phyloP scores from a whole-genome alignment of 2,113 vertebrate genomes.

The Pedionomus torquatus region DNA sequence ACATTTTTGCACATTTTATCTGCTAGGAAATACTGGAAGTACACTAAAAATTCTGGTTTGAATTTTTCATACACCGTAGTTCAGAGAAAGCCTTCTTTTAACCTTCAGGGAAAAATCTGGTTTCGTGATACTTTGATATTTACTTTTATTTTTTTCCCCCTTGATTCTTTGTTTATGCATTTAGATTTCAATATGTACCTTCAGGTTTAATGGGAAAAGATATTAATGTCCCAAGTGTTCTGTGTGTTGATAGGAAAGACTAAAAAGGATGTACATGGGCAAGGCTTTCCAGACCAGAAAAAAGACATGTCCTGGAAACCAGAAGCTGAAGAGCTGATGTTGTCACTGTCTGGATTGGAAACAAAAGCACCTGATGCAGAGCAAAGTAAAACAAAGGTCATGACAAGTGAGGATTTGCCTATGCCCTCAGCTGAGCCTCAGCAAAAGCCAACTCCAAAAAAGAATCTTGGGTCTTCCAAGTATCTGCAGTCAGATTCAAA shows the following conservation, averaged over 20 bases:
- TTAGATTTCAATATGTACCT: neutral
- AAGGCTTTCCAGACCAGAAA: neutral
- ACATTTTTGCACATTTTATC: neutral
- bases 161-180: neutral
- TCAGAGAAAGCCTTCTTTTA: neutral
- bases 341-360: neutral
- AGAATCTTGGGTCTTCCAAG: neutral
- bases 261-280: neutral
- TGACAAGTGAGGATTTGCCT: neutral
- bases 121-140: neutral
- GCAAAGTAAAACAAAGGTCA: neutral
- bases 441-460: neutral
- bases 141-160: no score
- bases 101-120: neutral
- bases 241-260: conserved; percentile 33
- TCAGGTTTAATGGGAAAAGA: neutral
- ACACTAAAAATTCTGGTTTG: neutral
- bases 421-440: neutral
- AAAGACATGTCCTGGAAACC: neutral
- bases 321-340: neutral
- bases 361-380: neutral
- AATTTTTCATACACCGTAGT: neutral
- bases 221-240: neutral
- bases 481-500: neutral
- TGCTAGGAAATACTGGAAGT: neutral